Evolutionary conservation across 2,797 vertebrate genomes (phyloP).

Genomic region (Tympanoctomys barrerae): DNA sequence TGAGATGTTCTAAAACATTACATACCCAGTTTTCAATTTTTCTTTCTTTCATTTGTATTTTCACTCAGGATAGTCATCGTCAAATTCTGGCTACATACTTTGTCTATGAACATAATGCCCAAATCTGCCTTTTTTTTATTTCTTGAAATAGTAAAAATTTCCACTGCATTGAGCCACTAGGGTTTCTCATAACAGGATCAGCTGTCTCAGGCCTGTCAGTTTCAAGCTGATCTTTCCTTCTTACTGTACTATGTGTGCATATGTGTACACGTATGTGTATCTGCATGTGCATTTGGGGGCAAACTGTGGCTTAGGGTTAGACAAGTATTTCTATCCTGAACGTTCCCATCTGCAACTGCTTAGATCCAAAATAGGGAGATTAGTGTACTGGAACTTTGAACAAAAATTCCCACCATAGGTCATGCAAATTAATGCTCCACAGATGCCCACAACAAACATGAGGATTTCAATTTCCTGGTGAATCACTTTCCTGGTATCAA

Average conservation of each 20-base stretch:
- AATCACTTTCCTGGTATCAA: background rate
- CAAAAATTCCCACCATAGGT: background rate
- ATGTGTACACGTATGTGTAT: background rate
- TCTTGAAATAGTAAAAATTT: background rate
- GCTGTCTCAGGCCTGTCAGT: background rate
- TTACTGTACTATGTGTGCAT: background rate
- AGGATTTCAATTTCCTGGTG: background rate
- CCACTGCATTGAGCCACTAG: background rate
- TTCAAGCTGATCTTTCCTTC: background rate
- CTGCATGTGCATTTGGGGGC: rapidly evolving
- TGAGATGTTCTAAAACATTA: background rate
- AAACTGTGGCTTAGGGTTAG: background rate
- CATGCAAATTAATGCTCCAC: background rate
- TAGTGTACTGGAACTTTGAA: background rate
- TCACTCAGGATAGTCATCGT: background rate
- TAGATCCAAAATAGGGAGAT: background rate
- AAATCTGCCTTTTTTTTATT: background rate
- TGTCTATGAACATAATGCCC: background rate
- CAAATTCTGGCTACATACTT: background rate
- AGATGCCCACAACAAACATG: background rate
- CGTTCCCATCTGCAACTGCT: background rate
- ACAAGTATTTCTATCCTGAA: background rate
- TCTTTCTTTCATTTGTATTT: background rate
- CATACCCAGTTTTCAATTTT: background rate
- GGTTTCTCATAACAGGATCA: background rate